A percentile compares a stretch with the other conserved stretches of the same genome.
phyloP scores from a whole-genome alignment of 2,113 vertebrate species.

The Erythrocercus mccallii region DNA sequence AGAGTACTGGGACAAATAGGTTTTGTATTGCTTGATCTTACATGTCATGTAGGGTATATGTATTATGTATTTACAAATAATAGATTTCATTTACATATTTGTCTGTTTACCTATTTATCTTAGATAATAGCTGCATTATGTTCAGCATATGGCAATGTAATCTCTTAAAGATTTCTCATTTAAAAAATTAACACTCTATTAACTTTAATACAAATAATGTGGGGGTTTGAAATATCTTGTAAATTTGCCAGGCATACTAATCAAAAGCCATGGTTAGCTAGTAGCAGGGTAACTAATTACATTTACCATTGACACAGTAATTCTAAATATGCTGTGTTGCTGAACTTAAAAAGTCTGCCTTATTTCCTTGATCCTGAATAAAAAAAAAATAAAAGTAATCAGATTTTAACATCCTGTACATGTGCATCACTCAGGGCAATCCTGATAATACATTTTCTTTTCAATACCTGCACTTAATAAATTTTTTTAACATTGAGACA shows the following conservation, averaged over 20 bases:
- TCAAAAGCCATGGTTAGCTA: background rate
- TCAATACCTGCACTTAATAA: background rate
- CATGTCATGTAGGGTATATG: background rate
- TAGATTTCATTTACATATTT: background rate
- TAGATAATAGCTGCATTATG: background rate
- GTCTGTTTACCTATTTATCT: background rate
- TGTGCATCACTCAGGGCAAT: background rate
- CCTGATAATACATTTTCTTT: background rate
- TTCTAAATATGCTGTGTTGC: background rate
- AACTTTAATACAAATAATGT: background rate
- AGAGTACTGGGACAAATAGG: background rate
- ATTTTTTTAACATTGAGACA: background rate
- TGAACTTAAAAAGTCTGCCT: background rate
- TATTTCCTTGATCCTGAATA: background rate
- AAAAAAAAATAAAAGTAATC: background rate
- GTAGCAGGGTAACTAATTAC: background rate
- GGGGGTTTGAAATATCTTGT: background rate
- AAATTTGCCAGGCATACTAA: background rate
- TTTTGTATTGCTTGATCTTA: background rate
- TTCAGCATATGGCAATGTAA: background rate
- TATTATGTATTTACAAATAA: background rate
- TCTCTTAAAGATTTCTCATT: background rate
- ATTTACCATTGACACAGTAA: background rate
- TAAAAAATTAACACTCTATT: background rate
- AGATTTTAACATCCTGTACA: background rate